These are phyloP conservation scores for Macrochelys suwanniensis DNA, from an alignment of 2,797 vertebrate genomes.

Conservation along the genomic window DNA sequence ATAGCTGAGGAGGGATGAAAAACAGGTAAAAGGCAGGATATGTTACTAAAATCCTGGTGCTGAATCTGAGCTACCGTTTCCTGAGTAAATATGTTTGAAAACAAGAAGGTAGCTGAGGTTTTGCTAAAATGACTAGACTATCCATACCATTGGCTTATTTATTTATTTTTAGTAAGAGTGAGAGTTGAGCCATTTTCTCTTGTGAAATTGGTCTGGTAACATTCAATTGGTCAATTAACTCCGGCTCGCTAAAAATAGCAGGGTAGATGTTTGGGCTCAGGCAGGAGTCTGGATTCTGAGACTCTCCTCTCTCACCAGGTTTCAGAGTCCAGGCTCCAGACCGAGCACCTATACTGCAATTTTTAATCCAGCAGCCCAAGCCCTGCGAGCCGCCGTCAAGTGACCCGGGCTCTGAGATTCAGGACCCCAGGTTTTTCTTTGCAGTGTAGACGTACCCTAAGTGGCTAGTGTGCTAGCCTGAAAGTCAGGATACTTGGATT, in stretches of 20 bases:
- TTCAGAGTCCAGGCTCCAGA: background rate
- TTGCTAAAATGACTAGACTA: background rate
- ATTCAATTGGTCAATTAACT: background rate
- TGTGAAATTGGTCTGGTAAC: background rate
- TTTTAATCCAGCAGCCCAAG: background rate
- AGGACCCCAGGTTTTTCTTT: background rate
- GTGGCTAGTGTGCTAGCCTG: background rate
- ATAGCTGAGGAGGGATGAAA: background rate
- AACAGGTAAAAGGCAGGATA: background rate
- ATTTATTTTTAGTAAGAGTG: background rate
- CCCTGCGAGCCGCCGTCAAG: background rate
- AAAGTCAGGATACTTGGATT: background rate
- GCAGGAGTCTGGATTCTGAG: background rate
- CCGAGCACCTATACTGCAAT: background rate
- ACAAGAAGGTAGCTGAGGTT: background rate
- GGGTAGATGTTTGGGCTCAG: background rate
- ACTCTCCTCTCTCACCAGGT: background rate
- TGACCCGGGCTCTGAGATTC: background rate
- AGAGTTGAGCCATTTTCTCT: background rate
- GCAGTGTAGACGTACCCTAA: background rate
- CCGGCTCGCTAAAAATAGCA: background rate
- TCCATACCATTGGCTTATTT: background rate
- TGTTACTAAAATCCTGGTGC: background rate
- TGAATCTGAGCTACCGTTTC: background rate
- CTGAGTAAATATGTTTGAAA: background rate